Evolutionary conservation across 2,113 vertebrate species (phyloP), one percentile per base, ranked within the genome.

Genomic region (Candoia aspera): DNA sequence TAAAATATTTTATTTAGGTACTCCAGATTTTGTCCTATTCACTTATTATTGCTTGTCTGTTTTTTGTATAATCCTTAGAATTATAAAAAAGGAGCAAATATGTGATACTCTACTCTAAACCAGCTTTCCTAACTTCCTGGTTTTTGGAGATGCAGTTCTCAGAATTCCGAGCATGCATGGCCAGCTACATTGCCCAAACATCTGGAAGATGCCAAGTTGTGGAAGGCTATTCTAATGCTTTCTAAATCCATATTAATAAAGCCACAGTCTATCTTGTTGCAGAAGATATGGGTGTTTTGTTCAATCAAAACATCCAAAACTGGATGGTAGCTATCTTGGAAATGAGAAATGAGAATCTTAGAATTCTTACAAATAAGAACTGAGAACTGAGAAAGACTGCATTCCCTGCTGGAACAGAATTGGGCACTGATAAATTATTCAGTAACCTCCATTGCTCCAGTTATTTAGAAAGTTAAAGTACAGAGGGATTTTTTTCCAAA

Each of bases 361-460:
- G 68, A 79, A 79, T 79, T 57, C 59, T 83, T 42, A 62, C 2
- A 46, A 17, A 92, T 8, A 54, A 55, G 1, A n/a, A 90, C 90
- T 8, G 55, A 58, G 59, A n/a, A 55, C 26, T 2, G 19, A 88
- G 29, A 11, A 60, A 42, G 29, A 49, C 1, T 86, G 84, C 26
- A 55, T 54, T 53, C 26, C 15, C 29, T 55, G 26, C 29, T 54
- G 17, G 4, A 86, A 33, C 13, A 86, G 29, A 86, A n/a, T 33
- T 87, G 64, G 59, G 3, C n/a, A 60, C 37, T 54, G n/a, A 79
- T 87, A 42, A 54, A 46, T 87, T 91, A 92, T 68, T 62, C 83
- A 57, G 60, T 53, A 86, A 86, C 24, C 57, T n/a, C 85, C 24
- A 19, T 88, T 2, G 0, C 84, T 8, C 53, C 64, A 60, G 13